phyloP scores from a whole-genome alignment of 2,888 invertebrate species.

The Drosophila yooni region DNA sequence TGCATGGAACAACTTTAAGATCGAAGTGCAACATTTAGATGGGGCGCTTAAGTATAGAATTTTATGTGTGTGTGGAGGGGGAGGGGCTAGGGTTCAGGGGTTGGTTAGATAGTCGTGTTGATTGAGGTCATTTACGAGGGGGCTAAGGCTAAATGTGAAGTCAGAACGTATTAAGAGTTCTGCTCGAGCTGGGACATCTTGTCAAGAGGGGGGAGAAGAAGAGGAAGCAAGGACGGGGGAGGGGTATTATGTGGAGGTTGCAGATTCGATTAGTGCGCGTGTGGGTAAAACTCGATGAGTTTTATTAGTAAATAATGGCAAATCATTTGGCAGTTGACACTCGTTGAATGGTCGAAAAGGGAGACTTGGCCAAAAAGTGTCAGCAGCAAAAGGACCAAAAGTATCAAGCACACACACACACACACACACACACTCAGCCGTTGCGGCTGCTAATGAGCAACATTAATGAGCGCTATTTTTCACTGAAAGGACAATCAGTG shows the following conservation, averaged over 20 bases:
- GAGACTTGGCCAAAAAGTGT: constrained; percentile 28
- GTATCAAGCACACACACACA: constrained; percentile 18
- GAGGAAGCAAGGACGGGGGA: neutral
- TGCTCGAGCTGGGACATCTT: constrained; percentile 43
- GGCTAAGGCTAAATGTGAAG: constrained; percentile 66
- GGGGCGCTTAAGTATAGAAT: neutral
- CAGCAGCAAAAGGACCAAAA: constrained; percentile 34
- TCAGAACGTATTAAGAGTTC: constrained; percentile 73
- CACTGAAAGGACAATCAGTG: constrained; percentile 72
- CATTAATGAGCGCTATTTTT: constrained; percentile 84
- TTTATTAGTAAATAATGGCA: constrained; percentile 84
- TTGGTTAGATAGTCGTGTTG: constrained; percentile 62
- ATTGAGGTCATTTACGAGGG: constrained; percentile 82
- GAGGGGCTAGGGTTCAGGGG: neutral
- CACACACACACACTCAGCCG: constrained; percentile 20
- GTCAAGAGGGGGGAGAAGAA: constrained; percentile 16
- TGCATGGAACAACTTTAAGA: neutral
- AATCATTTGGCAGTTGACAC: constrained; percentile 84
- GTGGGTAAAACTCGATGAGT: constrained; percentile 76
- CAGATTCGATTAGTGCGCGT: constrained; percentile 69
- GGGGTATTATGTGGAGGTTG: constrained; percentile 8
- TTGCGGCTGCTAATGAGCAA: constrained; percentile 83
- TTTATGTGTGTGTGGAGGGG: neutral
- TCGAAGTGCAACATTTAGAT: neutral
- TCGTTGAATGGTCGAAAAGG: constrained; percentile 58